phyloP scores from a whole-genome alignment of 2,888 invertebrate genomes.

The Nymphalis polychloros region DNA sequence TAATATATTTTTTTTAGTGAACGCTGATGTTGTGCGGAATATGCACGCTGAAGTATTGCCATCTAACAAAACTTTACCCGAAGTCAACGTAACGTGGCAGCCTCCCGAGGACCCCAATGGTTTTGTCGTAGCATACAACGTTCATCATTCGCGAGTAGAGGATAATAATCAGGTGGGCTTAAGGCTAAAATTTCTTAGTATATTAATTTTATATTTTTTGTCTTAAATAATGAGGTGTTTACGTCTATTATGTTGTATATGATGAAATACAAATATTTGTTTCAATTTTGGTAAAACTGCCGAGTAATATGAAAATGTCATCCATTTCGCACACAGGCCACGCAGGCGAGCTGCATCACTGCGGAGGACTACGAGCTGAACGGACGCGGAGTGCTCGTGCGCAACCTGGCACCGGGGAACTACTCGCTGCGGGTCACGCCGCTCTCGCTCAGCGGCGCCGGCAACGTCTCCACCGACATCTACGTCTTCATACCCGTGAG shows the following conservation, averaged over 20 bases:
- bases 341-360: conserved; percentile 85
- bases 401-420: conserved; percentile 87
- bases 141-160: conserved; percentile 87
- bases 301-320: too few relatives aligned
- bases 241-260: too few relatives aligned
- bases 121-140: conserved; percentile 90
- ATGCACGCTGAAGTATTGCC: conserved; percentile 67
- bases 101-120: conserved; percentile 94
- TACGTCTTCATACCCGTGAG: conserved; percentile 85
- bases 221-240: too few relatives aligned
- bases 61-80: conserved; percentile 76
- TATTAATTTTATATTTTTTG: background rate
- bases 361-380: conserved; percentile 80
- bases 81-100: conserved; percentile 88
- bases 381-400: conserved; percentile 76
- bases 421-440: conserved; percentile 90
- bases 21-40: conserved; percentile 84
- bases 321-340: background rate
- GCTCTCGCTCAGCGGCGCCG: conserved; percentile 88
- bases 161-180: conserved; percentile 62
- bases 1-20: conserved; percentile 68
- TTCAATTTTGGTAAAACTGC: background rate
- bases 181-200: background rate
- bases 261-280: too few relatives aligned
- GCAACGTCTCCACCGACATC: conserved; percentile 80